Percentiles rank a stretch among this genome's conserved stretches.
These are phyloP conservation scores for Hyles euphorbiae DNA, from an alignment of 1,140 invertebrate genomes.

Conservation along the genomic window DNA sequence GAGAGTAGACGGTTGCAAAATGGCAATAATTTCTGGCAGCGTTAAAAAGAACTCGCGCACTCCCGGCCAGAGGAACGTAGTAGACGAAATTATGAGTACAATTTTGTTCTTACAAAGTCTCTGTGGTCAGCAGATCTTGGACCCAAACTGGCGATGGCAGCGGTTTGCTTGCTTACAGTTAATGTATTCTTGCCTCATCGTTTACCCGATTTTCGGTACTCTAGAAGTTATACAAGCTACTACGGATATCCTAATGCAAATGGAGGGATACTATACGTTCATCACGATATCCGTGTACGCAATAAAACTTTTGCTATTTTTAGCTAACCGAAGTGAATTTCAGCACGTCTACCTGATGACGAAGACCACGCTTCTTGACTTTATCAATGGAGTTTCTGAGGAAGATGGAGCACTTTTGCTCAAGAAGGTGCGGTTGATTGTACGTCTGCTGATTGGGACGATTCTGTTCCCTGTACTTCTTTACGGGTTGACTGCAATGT, in stretches of 20 bases:
- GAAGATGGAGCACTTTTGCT: slow-evolving; percentile 23
- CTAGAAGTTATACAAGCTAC: slow-evolving; percentile 32
- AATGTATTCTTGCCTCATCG: slow-evolving; percentile 28
- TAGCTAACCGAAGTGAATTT: slow-evolving; percentile 34
- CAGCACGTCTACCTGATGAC: slow-evolving; percentile 34
- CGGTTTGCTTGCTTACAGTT: slow-evolving; percentile 36
- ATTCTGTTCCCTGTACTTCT: slow-evolving; percentile 32
- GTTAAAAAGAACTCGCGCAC: slow-evolving; percentile 34
- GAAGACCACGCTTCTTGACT: slow-evolving; percentile 36
- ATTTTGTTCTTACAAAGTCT: slow-evolving; percentile 40
- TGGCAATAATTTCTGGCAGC: slow-evolving; percentile 25
- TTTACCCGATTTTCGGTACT: slow-evolving; percentile 52
- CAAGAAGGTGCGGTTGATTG: slow-evolving; percentile 26
- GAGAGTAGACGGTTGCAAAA: slow-evolving; percentile 22
- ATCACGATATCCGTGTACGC: slow-evolving; percentile 37
- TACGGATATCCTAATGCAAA: slow-evolving; percentile 30
- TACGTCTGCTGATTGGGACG: slow-evolving; percentile 27
- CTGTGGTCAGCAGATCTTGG: slow-evolving; percentile 49
- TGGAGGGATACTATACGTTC: slow-evolving; percentile 49
- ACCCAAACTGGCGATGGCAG: slow-evolving; percentile 51
- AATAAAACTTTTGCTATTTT: slow-evolving; percentile 44
- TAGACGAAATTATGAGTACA: slow-evolving; percentile 37
- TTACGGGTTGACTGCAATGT: slow-evolving; percentile 40
- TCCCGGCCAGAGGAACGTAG: slow-evolving; percentile 34
- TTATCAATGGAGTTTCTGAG: slow-evolving; percentile 29